Evolutionary conservation across 53 echinoderm and acorn worm species (phyloP).

Genomic region (Glandiceps talaboti): DNA sequence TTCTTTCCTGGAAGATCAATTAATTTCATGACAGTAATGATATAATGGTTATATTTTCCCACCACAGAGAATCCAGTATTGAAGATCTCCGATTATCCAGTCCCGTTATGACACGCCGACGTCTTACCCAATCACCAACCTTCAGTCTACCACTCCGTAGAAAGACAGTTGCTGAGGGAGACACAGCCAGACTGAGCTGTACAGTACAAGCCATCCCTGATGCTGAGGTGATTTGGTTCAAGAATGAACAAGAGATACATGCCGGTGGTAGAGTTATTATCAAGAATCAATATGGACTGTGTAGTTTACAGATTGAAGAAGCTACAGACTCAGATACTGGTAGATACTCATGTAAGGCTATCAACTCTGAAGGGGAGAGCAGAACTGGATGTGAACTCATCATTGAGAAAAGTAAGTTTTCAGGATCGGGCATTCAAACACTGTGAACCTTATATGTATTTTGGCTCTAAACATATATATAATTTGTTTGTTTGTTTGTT

Average conservation of each 20-base stretch:
- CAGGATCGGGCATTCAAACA: no score
- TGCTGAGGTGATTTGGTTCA: constrained; percentile 69
- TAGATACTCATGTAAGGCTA: constrained; percentile 65
- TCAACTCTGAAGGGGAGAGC: constrained; percentile 63
- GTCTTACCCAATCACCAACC: constrained; percentile 41
- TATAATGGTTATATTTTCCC: background rate
- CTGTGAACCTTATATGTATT: no score
- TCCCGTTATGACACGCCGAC: constrained; percentile 2
- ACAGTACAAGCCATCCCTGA: constrained; percentile 82
- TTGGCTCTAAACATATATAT: no score
- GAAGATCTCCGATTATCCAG: constrained; percentile 37
- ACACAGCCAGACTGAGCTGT: constrained; percentile 68
- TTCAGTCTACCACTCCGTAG: constrained; percentile 99
- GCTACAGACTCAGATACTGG: constrained; percentile 64
- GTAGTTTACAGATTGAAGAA: constrained; percentile 46
- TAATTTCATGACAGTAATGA: no score
- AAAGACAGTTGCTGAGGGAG: constrained; percentile 66
- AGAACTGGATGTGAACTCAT: constrained; percentile 76
- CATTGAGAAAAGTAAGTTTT: constrained; percentile 90
- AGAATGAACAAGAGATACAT: constrained; percentile 60
- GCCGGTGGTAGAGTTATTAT: constrained; percentile 51
- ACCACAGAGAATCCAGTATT: constrained; percentile 52
- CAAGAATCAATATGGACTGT: constrained; percentile 65
- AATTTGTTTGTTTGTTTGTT: no score
- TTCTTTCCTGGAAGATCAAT: no score